Evolutionary conservation across 1,140 invertebrate species (phyloP), one percentile per base, ranked within the genome.

Genomic region (Achatina immaculata): DNA sequence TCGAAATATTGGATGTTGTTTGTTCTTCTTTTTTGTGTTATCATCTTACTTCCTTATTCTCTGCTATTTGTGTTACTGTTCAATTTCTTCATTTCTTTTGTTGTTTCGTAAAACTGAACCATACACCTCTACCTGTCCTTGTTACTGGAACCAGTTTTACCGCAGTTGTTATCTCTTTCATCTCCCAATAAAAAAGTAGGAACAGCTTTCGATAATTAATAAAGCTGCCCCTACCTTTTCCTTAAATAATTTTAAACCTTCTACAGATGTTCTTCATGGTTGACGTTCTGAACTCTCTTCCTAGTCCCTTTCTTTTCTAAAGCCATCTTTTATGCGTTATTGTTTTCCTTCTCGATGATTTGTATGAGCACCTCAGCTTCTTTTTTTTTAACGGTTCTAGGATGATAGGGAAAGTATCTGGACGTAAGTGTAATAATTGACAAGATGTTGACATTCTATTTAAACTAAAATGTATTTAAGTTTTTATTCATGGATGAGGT

Each of bases 11-110:
- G n/a, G n/a, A n/a, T n/a, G n/a, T n/a, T n/a, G n/a, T n/a, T 48
- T 48, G 7, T 48, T 48, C 45, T 48, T 45, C 24, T 48, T 34
- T 34, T 43, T n/a, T 24, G 40, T 31, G 7, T 43, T 75, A 34
- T 40, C 40, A n/a, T 40, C 75, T 43, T 80, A 28, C 43, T 43
- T 75, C 73, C 45, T 31, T 48, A 24, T 75, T 40, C 24, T 34
- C 31, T 43, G 40, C 73, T 45, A 24, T 48, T 16, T 75, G 34
- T 75, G 24, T 48, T 43, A 43, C 73, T 75, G 24, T 48, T 75
- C 43, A 7, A 24, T 45, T 43, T 40, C 36, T 75, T 43, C 43
- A 2, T 75, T 40, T 45, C 9, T 48, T 16, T 75, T 40, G 2
- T 43, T 34, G 6, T 75, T 40, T 75, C 19, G 7, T 48, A 11